phyloP scores from a whole-genome alignment of 1,140 invertebrate genomes.

The Monochamus saltuarius region DNA sequence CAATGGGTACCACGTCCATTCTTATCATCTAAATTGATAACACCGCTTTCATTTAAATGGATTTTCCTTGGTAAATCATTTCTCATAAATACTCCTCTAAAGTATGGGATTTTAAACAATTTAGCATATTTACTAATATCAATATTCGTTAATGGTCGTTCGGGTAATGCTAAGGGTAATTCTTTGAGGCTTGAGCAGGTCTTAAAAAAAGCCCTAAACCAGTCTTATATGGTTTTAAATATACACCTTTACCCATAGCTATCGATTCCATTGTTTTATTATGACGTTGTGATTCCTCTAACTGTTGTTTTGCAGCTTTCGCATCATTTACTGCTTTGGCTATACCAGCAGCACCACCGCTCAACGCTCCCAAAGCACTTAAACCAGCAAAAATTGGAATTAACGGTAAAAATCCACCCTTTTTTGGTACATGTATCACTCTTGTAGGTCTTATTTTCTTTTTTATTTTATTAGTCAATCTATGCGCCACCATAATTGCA shows the following conservation, averaged over 20 bases:
- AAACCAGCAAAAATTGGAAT: constrained; percentile 50
- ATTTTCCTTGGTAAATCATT: no score
- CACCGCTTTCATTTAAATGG: no score
- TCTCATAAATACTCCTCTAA: constrained; percentile 48
- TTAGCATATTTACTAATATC: constrained; percentile 36
- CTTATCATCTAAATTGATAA: no score
- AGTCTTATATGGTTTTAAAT: constrained; percentile 47
- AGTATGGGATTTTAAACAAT: constrained; percentile 34
- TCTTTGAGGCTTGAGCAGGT: constrained; percentile 23
- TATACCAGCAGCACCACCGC: constrained; percentile 43
- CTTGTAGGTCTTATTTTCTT: constrained; percentile 33
- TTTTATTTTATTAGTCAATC: constrained; percentile 19
- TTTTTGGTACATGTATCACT: constrained; percentile 47
- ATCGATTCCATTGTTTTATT: constrained; percentile 46
- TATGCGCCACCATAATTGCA: constrained; percentile 16
- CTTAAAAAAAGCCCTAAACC: constrained; percentile 27
- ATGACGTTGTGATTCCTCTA: constrained; percentile 43
- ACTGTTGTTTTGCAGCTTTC: constrained; percentile 37
- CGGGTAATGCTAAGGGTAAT: constrained; percentile 20
- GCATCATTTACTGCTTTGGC: constrained; percentile 46
- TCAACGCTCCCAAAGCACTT: constrained; percentile 44
- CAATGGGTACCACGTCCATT: constrained; percentile 46
- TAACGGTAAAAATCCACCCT: constrained; percentile 45
- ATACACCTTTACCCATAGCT: constrained; percentile 46
- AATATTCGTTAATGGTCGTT: constrained; percentile 31